Percentiles rank a stretch among this genome's conserved stretches.
Evolutionary conservation across 2,797 vertebrate species (phyloP).

Genomic region (Austrolebias charrua): DNA sequence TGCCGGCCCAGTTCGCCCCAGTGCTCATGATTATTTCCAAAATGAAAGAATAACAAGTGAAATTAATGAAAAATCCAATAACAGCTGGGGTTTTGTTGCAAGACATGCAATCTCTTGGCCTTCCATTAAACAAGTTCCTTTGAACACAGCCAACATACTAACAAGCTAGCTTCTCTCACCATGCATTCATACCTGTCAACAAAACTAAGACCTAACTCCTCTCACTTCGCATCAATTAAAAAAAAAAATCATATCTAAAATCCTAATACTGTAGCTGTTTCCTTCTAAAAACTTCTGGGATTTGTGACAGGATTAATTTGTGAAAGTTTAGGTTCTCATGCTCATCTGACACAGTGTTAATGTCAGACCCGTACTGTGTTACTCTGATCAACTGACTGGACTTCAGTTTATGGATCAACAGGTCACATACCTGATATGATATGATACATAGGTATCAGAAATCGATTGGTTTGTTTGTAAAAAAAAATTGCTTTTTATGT

Average conservation of each 20-base stretch:
- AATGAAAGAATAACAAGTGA: neutral
- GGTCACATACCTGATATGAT: no score
- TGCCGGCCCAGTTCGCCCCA: conserved; percentile 14
- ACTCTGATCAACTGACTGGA: conserved; percentile 3
- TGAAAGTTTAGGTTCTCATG: neutral
- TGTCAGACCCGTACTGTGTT: neutral
- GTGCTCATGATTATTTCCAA: neutral
- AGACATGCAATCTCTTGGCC: conserved; percentile 41
- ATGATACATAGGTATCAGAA: conserved; percentile 25
- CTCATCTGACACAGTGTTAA: neutral
- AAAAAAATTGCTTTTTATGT: no score
- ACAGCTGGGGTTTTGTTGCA: neutral
- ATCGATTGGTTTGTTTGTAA: neutral
- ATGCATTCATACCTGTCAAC: neutral
- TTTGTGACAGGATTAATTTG: neutral
- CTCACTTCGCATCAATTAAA: neutral
- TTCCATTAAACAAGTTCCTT: neutral
- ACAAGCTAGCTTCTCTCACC: conserved; percentile 38
- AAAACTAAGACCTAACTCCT: conserved; percentile 5
- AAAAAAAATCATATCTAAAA: neutral
- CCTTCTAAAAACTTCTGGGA: neutral
- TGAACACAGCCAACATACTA: conserved; percentile 2
- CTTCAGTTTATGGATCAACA: conserved; percentile 19
- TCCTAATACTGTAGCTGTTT: conserved; percentile 2
- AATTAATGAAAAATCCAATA: conserved; percentile 10